Base-by-base conservation (phyloP, 1,140 invertebrate species). In the Anastrepha ludens region DNA sequence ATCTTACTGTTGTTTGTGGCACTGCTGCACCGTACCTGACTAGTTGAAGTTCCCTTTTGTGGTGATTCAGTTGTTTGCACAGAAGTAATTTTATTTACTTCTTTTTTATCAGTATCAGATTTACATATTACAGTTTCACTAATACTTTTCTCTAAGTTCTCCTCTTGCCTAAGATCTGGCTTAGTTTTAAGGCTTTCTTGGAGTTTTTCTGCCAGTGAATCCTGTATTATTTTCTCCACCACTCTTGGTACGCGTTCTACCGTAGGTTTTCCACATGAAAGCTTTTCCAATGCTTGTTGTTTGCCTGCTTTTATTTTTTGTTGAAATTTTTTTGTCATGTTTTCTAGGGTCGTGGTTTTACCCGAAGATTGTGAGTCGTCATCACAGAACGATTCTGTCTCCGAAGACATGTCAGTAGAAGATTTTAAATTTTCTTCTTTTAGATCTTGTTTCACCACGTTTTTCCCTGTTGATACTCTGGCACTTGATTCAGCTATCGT, bases 331-430 rank as follows among this genome's bases (percentile, higher is more conserved):
- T 90, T 88, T 29, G 88, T 86, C 87, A 90, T 89, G 87, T 89
- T 90, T 87, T 90, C 89, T 1, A 90, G 55, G 13, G 87, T 87
- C 13, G 89, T 89, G 2, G 90, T 87, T 60, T 90, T 90, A 29
- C 92, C 92, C 0, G 92, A 93, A 0, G 92, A 93, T 59, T 93
- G 92, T 2, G 92, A 93, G 65, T 93, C 92, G 65, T 93, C 92
- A 85, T 93, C 92, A 8, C 88, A 88, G 41, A 90, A 93, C 0
- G 91, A 93, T 60, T 93, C 92, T 2, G 92, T 91, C 86, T 93
- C 92, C 6, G 92, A 92, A 0, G 92, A 93, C 13, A 91, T 86
- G 15, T 93, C 92, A 0, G 92, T 92, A 15, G 91, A 90, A 64
- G 92, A 93, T 88, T 90, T 89, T 78, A 91, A 90, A 47, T 44